These are phyloP conservation scores for Thera obeliscata DNA, from an alignment of 2,888 invertebrate genomes.

Conservation along the genomic window DNA sequence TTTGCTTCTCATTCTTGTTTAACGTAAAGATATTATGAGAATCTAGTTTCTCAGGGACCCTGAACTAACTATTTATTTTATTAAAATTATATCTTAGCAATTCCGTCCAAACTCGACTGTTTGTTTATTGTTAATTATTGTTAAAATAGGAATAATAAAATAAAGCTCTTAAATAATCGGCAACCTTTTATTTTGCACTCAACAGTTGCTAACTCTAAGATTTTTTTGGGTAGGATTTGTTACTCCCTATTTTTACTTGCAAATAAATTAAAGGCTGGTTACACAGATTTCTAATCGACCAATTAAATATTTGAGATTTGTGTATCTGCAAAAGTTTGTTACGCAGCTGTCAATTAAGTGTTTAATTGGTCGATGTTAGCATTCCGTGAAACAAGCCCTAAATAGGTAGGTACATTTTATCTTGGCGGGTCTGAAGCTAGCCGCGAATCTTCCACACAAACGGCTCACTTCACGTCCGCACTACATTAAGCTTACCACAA, in stretches of 20 bases:
- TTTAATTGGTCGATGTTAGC: too few relatives aligned
- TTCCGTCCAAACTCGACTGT: constrained; percentile 10
- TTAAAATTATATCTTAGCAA: neutral
- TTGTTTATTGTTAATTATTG: neutral
- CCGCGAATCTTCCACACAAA: too few relatives aligned
- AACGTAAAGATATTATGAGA: neutral
- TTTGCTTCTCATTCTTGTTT: neutral
- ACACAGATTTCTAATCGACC: too few relatives aligned
- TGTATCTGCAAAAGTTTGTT: too few relatives aligned
- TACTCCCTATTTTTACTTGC: neutral
- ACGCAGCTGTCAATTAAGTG: too few relatives aligned
- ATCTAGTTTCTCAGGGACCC: neutral
- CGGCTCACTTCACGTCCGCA: too few relatives aligned
- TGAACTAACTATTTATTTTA: neutral
- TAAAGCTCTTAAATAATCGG: constrained; percentile 26
- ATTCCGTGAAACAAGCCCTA: too few relatives aligned
- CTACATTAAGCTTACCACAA: too few relatives aligned
- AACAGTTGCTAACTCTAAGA: neutral
- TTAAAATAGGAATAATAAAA: constrained; percentile 7
- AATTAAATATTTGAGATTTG: too few relatives aligned
- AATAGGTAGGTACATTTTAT: too few relatives aligned
- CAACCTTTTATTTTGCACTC: constrained; percentile 45
- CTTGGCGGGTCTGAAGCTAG: too few relatives aligned
- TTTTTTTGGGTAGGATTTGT: neutral
- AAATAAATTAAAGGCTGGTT: neutral